phyloP scores from a whole-genome alignment of 2,797 vertebrate species.

The Xenentodon cancila region DNA sequence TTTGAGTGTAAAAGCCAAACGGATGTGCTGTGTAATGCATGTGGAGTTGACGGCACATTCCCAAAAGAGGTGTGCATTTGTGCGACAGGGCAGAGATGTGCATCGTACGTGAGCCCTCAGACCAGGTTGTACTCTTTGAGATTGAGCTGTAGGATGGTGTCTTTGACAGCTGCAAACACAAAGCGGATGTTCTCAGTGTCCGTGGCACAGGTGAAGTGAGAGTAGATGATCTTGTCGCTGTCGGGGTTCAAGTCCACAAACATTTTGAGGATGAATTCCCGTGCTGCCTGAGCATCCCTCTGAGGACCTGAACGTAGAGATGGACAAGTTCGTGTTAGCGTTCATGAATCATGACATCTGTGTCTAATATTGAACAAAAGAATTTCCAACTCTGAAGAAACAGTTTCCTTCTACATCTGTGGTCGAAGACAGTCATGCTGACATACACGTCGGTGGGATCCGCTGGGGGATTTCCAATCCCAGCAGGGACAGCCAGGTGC shows the following conservation, averaged over 20 bases:
- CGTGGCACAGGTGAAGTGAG: slow-evolving; percentile 98
- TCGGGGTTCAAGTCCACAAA: slow-evolving; percentile 99
- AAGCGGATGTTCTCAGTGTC: slow-evolving; percentile 99
- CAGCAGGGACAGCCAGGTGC: no score
- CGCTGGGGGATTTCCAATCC: no score
- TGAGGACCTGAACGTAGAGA: slow-evolving; percentile 86
- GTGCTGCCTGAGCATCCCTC: slow-evolving; percentile 94
- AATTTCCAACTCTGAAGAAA: no score
- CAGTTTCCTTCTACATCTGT: no score
- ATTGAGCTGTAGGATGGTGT: slow-evolving; percentile 99
- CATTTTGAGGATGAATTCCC: slow-evolving; percentile 99
- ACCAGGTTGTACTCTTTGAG: slow-evolving; percentile 99
- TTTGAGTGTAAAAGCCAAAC: slow-evolving; percentile 20
- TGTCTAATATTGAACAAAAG: no score
- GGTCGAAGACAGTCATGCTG: no score
- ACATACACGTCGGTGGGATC: no score
- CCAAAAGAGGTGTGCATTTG: slow-evolving; percentile 64
- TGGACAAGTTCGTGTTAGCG: neutral
- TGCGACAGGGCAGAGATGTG: slow-evolving; percentile 61
- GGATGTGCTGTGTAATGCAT: slow-evolving; percentile 60
- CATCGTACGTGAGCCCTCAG: slow-evolving; percentile 67
- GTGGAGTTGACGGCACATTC: slow-evolving; percentile 61
- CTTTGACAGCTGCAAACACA: slow-evolving; percentile 98
- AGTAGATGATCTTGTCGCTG: slow-evolving; percentile 99
- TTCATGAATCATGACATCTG: no score